These are phyloP conservation scores for Pimpla rufipes DNA, from an alignment of 2,888 invertebrate genomes.

Conservation along the genomic window DNA sequence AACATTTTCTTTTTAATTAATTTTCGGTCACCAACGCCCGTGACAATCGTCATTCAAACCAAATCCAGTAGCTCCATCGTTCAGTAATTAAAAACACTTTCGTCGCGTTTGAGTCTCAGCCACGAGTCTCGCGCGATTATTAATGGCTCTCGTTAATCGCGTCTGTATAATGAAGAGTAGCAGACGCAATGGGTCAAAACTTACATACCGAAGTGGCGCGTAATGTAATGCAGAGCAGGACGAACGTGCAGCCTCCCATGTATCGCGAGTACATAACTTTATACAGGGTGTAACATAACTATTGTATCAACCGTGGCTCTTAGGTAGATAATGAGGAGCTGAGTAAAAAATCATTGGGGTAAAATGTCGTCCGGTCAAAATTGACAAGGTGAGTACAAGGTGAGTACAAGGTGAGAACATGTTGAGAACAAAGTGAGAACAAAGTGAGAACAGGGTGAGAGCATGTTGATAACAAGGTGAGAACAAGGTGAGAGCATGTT, in stretches of 20 bases:
- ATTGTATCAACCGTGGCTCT: no score
- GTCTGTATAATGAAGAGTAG: conserved; percentile 18
- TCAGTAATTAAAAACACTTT: conserved; percentile 45
- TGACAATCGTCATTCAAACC: background rate
- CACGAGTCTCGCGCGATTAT: conserved; percentile 54
- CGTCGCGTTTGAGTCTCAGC: conserved; percentile 39
- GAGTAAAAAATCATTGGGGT: no score
- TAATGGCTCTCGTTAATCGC: conserved; percentile 48
- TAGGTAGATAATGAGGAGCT: no score
- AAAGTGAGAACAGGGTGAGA: no score
- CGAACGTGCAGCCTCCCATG: background rate
- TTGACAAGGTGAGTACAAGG: no score
- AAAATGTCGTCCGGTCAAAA: no score
- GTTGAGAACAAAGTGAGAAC: no score
- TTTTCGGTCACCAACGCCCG: background rate
- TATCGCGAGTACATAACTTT: background rate
- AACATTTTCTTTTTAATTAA: background rate
- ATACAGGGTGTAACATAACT: no score
- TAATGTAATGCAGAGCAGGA: conserved; percentile 5
- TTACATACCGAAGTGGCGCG: conserved; percentile 5
- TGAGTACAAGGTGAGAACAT: no score
- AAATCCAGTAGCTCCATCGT: background rate
- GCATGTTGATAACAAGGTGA: no score
- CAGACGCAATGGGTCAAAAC: conserved; percentile 16
- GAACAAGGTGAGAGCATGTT: no score